These are phyloP conservation scores for Caenorhabditis sulstoni DNA, from an alignment of 2,888 invertebrate genomes.

Conservation along the genomic window DNA sequence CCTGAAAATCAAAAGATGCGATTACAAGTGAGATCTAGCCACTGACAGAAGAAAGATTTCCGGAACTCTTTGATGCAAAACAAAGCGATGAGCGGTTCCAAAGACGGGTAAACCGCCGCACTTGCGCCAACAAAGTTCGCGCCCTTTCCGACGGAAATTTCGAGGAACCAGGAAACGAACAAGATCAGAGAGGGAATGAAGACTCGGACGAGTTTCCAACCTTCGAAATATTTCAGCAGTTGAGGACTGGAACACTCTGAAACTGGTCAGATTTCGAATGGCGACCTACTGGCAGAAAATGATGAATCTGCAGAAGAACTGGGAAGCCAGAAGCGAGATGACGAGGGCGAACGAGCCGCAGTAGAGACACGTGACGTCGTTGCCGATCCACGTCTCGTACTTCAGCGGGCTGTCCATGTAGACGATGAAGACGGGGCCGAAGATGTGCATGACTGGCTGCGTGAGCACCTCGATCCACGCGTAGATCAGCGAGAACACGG, in stretches of 20 bases:
- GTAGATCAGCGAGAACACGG: conserved; percentile 5
- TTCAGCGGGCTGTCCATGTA: conserved; percentile 11
- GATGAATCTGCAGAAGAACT: conserved; percentile 36
- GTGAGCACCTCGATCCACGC: conserved; percentile 27
- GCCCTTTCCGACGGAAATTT: conserved; percentile 6
- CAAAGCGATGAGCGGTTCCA: conserved; percentile 35
- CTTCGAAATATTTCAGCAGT: background rate
- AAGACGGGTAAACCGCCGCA: conserved; percentile 11
- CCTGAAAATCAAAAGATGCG: no score
- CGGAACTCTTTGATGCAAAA: conserved; percentile 26
- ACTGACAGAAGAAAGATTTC: conserved; percentile 17
- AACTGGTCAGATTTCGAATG: background rate
- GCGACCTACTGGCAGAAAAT: conserved; percentile 17
- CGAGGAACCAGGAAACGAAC: conserved; percentile 20
- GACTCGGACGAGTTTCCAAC: background rate
- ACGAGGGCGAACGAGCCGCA: conserved; percentile 39
- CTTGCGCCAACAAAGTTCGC: conserved; percentile 8
- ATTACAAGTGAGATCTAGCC: no score
- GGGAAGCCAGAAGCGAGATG: conserved; percentile 41
- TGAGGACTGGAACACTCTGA: background rate
- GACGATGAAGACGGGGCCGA: conserved; percentile 12
- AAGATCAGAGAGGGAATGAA: conserved; percentile 17
- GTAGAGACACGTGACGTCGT: conserved; percentile 11
- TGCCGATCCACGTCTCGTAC: conserved; percentile 5
- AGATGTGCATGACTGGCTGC: conserved; percentile 17